These are phyloP conservation scores for Andrena marginata DNA, from an alignment of 2,888 invertebrate genomes.

Conservation along the genomic window DNA sequence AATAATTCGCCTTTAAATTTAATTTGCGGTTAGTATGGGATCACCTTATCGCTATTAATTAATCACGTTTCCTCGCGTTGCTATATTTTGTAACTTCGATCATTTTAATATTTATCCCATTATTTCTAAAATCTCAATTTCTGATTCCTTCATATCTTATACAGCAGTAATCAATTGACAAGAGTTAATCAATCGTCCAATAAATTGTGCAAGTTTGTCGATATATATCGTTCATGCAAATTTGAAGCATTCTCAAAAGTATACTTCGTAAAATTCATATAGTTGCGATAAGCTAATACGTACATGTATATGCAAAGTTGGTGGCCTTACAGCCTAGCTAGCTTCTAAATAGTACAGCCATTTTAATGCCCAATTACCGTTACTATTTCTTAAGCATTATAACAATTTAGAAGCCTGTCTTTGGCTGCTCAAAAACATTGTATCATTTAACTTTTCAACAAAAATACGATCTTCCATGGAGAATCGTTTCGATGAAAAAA, in stretches of 20 bases:
- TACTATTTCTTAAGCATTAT: neutral
- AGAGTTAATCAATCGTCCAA: neutral
- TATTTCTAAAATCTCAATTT: too few species aligned
- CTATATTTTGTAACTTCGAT: neutral
- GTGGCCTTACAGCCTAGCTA: too few species aligned
- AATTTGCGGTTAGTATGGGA: neutral
- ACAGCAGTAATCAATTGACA: neutral
- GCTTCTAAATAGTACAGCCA: too few species aligned
- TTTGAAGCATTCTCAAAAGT: neutral
- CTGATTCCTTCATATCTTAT: too few species aligned
- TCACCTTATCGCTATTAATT: neutral
- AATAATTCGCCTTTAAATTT: constrained; percentile 23
- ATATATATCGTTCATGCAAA: neutral
- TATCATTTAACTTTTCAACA: neutral
- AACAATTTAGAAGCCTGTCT: neutral
- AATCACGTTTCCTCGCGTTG: neutral
- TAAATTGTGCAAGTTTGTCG: neutral
- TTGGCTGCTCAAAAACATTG: neutral
- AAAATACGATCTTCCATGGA: too few species aligned
- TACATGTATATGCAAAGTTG: too few species aligned
- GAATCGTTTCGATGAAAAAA: neutral
- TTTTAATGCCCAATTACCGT: too few species aligned
- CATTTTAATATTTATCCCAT: neutral
- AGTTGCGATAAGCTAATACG: neutral
- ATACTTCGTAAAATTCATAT: neutral